Conservation (phyloP, 2,797 vertebrate genomes). For the Trachurus trachurus region DNA sequence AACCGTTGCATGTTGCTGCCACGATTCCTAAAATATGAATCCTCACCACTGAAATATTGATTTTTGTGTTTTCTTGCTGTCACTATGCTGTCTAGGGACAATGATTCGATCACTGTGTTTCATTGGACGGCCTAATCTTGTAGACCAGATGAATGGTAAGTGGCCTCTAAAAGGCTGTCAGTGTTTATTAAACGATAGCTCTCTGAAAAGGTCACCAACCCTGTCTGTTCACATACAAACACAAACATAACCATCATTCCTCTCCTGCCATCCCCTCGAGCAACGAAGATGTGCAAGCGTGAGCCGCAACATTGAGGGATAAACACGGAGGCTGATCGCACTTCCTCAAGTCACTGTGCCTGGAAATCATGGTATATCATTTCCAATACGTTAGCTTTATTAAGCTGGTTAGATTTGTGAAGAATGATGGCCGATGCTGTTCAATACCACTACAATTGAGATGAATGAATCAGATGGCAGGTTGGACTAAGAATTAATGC, state of each 20-base stretch:
- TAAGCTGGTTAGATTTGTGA: neutral
- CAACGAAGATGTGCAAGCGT: conserved; percentile 4
- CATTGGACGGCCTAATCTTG: conserved; percentile 68
- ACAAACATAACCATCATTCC: conserved; percentile 17
- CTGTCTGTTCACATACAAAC: conserved; percentile 43
- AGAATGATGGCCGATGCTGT: neutral
- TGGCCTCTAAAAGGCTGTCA: conserved; percentile 85
- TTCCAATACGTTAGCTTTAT: neutral
- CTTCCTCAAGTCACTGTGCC: conserved; percentile 11
- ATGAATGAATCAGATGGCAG: conserved; percentile 16
- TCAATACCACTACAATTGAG: neutral
- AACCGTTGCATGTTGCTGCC: conserved; percentile 35
- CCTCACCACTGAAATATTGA: conserved; percentile 74
- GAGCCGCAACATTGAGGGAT: conserved; percentile 35
- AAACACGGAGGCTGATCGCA: conserved; percentile 39
- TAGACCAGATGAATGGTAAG: conserved; percentile 82
- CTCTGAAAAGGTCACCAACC: conserved; percentile 80
- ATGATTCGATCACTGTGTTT: conserved; percentile 79
- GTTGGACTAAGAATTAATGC: neutral
- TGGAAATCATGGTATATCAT: conserved; percentile 4
- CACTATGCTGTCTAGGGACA: conserved; percentile 56
- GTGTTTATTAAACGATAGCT: conserved; percentile 78
- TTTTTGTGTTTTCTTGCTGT: conserved; percentile 73
- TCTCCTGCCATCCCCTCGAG: conserved; percentile 26
- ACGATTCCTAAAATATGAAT: conserved; percentile 73